Conservation (phyloP, 2,797 vertebrate genomes). For the Bradypodion pumilum region DNA sequence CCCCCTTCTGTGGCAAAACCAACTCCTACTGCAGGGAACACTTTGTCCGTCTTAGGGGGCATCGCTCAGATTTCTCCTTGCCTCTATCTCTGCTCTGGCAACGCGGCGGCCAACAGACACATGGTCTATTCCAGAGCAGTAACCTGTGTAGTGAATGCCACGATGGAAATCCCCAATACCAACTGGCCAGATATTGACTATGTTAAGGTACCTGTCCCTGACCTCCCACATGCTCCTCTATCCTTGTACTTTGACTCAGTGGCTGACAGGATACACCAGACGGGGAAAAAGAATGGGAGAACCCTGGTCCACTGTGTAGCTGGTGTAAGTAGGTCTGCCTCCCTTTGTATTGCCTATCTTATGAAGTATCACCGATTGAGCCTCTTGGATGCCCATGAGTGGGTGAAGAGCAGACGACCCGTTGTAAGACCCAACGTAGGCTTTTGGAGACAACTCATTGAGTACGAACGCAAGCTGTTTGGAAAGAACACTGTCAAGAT, state of each 20-base stretch:
- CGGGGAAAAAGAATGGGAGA: conserved; percentile 81
- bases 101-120: conserved; percentile 52
- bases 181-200: conserved; percentile 69
- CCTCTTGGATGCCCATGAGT: conserved; percentile 86
- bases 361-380: conserved; percentile 89
- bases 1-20: conserved; percentile 39
- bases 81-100: conserved; percentile 57
- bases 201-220: conserved; percentile 66
- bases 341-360: conserved; percentile 87
- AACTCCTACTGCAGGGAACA: conserved; percentile 15
- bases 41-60: conserved; percentile 74
- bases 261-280: conserved; percentile 84
- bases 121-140: conserved; percentile 54
- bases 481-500: conserved; percentile 88
- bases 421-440: conserved; percentile 86
- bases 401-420: conserved; percentile 85
- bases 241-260: conserved; percentile 74
- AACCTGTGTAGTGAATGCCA: conserved; percentile 57
- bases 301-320: conserved; percentile 88
- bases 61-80: conserved; percentile 71
- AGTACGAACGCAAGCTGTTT: conserved; percentile 87
- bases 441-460: conserved; percentile 89
- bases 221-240: conserved; percentile 66
- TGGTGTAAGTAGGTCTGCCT: conserved; percentile 86
- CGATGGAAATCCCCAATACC: conserved; percentile 58